Evolutionary conservation across 2,113 vertebrate species (phyloP).

Genomic region (Mirza zaza): DNA sequence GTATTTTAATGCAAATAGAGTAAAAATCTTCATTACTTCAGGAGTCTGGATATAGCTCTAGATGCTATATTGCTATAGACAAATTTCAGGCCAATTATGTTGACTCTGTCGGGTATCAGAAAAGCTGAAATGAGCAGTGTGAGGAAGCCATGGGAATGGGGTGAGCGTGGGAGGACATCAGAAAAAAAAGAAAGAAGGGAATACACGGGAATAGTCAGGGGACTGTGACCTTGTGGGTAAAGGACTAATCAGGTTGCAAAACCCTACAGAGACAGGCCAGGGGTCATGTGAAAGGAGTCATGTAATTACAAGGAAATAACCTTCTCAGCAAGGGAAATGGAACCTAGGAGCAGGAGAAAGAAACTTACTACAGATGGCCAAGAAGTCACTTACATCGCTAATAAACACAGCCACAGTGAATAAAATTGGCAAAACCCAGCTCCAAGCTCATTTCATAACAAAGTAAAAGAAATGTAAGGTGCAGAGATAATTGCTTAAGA

Average conservation of each 20-base stretch:
- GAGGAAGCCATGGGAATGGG: not conserved
- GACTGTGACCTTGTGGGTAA: not conserved
- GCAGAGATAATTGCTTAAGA: not conserved
- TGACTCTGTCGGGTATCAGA: not conserved
- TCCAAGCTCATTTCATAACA: not conserved
- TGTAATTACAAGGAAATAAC: not conserved
- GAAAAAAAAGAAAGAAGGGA: not conserved
- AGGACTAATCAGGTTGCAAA: not conserved
- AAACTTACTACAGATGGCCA: not conserved
- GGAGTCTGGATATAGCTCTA: not conserved
- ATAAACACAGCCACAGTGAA: not conserved
- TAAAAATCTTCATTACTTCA: not conserved
- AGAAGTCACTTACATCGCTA: not conserved
- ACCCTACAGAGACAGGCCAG: not conserved
- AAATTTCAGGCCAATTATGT: not conserved
- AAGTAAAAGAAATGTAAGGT: not conserved
- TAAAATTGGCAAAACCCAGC: not conserved
- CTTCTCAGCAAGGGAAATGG: not conserved
- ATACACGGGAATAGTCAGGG: not conserved
- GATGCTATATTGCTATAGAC: not conserved
- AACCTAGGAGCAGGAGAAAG: not conserved
- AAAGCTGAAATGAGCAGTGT: constrained; percentile 8
- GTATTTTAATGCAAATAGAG: not conserved
- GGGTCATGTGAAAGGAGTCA: not conserved
- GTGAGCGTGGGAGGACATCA: not conserved